Conservation (phyloP, 92 coral and sea anemone species). For the Porites rus region DNA sequence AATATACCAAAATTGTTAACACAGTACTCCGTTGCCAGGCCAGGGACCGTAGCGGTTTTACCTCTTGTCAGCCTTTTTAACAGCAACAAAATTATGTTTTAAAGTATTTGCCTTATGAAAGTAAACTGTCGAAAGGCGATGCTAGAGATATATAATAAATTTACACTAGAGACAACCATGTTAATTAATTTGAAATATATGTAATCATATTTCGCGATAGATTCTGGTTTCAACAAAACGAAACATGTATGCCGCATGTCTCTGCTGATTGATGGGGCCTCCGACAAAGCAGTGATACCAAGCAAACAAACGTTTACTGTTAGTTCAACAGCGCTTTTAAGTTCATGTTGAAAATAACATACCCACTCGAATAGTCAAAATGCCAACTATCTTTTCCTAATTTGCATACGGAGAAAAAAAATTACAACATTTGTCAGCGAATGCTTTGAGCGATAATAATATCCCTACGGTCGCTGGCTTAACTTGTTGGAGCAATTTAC, state of each 20-base stretch:
- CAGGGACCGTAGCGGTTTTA: too few species aligned
- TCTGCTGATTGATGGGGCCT: too few species aligned
- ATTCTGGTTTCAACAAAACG: too few species aligned
- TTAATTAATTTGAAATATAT: too few species aligned
- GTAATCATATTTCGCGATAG: too few species aligned
- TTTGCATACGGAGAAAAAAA: slow-evolving; percentile 25
- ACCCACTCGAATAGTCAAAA: slow-evolving; percentile 17
- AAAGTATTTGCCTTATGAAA: background rate
- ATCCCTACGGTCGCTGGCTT: background rate
- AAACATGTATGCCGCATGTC: too few species aligned
- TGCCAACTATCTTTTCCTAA: slow-evolving; percentile 18
- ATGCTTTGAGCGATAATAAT: background rate
- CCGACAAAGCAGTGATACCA: too few species aligned
- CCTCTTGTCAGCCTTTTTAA: background rate
- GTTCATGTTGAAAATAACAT: slow-evolving; percentile 2
- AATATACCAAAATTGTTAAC: too few species aligned
- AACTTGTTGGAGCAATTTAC: background rate
- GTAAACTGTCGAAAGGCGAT: background rate
- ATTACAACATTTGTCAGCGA: background rate
- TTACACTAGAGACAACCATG: background rate
- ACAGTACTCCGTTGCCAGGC: too few species aligned
- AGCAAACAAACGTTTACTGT: background rate
- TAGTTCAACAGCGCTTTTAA: background rate
- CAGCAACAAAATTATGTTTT: background rate
- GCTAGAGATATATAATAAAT: background rate